phyloP scores from a whole-genome alignment of 2,113 vertebrate species.

The Phaethon lepturus region DNA sequence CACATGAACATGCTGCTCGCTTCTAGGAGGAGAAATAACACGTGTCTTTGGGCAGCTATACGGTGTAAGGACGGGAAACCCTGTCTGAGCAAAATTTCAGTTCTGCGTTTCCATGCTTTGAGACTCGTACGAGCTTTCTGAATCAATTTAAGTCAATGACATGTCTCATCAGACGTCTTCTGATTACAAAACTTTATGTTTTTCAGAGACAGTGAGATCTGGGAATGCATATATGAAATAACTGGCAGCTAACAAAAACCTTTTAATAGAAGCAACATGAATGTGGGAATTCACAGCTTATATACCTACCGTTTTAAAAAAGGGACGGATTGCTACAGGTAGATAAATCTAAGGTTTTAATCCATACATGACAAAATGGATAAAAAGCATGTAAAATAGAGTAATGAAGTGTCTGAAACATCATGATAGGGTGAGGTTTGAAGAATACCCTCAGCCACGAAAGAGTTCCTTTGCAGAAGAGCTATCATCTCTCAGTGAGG shows the following conservation, averaged over 20 bases:
- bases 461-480: neutral
- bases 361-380: neutral
- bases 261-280: neutral
- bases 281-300: neutral
- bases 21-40: neutral
- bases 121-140: neutral
- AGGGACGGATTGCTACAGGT: neutral
- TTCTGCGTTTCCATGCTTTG: neutral
- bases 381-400: neutral
- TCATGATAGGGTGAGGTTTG: neutral
- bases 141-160: neutral
- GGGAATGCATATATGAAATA: neutral
- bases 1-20: neutral
- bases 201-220: neutral
- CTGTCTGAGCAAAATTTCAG: neutral
- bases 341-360: neutral
- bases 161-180: neutral
- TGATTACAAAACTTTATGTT: neutral
- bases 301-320: neutral
- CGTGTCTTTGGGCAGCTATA: neutral
- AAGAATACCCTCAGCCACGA: neutral
- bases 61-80: neutral
- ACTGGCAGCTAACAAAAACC: neutral
- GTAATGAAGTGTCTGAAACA: neutral
- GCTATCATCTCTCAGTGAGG: neutral